Evolutionary conservation across 2,113 vertebrate genomes (phyloP).

Genomic region (Tapirus terrestris): DNA sequence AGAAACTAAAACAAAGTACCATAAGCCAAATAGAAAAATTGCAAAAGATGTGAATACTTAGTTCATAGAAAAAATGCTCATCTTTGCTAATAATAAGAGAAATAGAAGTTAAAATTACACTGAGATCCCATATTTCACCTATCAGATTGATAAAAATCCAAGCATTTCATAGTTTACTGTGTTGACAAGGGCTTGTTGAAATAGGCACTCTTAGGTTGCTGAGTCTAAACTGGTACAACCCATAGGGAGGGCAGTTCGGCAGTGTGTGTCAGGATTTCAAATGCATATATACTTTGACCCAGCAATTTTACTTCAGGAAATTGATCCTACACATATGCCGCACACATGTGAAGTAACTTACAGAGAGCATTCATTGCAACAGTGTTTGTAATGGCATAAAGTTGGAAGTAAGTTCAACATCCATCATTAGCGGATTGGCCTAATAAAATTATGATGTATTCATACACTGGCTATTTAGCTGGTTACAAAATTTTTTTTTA

Average conservation of each 20-base stretch:
- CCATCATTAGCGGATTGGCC: background rate
- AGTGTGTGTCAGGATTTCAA: background rate
- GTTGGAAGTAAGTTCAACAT: background rate
- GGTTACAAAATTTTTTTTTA: background rate
- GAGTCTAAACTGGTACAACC: background rate
- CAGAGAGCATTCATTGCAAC: background rate
- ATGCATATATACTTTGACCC: background rate
- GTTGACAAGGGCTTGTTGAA: background rate
- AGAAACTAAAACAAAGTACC: background rate
- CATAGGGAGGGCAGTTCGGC: background rate
- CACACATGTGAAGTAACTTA: background rate
- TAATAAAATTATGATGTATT: background rate
- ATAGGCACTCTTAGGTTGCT: background rate
- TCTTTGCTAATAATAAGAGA: background rate
- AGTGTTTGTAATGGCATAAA: background rate
- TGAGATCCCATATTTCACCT: background rate
- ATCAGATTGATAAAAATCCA: background rate
- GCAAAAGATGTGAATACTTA: background rate
- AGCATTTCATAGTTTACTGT: background rate
- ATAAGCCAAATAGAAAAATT: background rate
- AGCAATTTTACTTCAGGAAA: background rate
- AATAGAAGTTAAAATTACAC: background rate
- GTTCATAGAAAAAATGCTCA: background rate
- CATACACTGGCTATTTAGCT: background rate
- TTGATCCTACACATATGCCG: background rate